phyloP scores from a whole-genome alignment of 2,113 vertebrate species.

The Rousettus leschenaultii region DNA sequence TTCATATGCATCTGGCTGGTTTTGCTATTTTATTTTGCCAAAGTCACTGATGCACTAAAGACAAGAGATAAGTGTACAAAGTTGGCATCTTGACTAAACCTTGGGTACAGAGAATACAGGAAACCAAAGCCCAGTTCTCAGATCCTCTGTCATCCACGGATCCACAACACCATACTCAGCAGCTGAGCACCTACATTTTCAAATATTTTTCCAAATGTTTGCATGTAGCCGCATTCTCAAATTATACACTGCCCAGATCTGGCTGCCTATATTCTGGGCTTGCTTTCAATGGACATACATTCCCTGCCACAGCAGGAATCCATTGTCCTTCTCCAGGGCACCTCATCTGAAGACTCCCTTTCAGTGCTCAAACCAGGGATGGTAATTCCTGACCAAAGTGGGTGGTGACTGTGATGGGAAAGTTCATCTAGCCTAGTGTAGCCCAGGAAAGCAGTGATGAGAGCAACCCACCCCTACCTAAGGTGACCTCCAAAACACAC shows the following conservation, averaged over 20 bases:
- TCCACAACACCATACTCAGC: neutral
- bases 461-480: neutral
- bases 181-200: neutral
- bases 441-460: neutral
- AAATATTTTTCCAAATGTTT: slow-evolving; percentile 65
- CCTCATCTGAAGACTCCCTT: neutral
- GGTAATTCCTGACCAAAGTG: neutral
- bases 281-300: neutral
- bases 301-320: neutral
- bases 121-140: neutral
- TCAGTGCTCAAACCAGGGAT: neutral
- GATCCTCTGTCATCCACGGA: neutral
- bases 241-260: neutral
- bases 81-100: neutral
- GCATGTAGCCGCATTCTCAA: slow-evolving; percentile 23
- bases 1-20: neutral
- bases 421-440: neutral
- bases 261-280: neutral
- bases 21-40: neutral
- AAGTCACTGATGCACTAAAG: neutral
- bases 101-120: fast-evolving
- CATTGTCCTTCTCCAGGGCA: neutral
- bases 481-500: neutral
- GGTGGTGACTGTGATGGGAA: neutral
- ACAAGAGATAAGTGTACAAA: neutral